A percentile compares a stretch with the other conserved stretches of the same genome.
Conservation (phyloP, 2,113 vertebrate genomes). For the Clupea harengus region DNA sequence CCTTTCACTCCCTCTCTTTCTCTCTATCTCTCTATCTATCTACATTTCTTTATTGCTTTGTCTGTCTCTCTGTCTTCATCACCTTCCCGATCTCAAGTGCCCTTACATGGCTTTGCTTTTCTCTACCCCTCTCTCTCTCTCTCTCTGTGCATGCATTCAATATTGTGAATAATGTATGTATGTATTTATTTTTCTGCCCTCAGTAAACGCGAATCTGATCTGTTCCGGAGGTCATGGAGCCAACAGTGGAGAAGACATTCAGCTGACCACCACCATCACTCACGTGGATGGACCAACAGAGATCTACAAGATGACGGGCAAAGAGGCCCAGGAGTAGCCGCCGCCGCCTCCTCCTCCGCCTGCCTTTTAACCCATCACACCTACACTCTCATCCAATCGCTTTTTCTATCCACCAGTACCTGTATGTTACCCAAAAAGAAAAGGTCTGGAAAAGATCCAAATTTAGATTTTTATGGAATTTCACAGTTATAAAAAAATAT, state of each 20-base stretch:
- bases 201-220: not conserved
- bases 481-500: not conserved
- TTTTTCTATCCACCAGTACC: not conserved
- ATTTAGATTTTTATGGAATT: not conserved
- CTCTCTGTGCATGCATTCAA: no score
- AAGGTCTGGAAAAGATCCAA: not conserved
- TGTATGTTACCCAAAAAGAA: not conserved
- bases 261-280: constrained; percentile 95
- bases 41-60: no score
- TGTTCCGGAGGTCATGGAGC: constrained; percentile 75
- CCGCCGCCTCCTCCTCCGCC: not conserved
- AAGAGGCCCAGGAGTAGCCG: constrained; percentile 87
- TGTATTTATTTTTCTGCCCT: no score
- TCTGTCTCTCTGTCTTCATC: no score
- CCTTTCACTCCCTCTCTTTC: no score
- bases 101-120: no score
- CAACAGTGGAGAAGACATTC: constrained; percentile 87
- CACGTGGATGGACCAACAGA: constrained; percentile 89
- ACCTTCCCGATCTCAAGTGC: no score
- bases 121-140: no score
- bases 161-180: no score
- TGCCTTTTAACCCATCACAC: constrained; percentile 9
- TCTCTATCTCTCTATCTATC: no score
- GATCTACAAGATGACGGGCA: constrained; percentile 91
- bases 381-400: not conserved